Percentiles rank a stretch among this genome's conserved stretches.
phyloP scores from a whole-genome alignment of 2,113 vertebrate genomes.

The Verasper variegatus region DNA sequence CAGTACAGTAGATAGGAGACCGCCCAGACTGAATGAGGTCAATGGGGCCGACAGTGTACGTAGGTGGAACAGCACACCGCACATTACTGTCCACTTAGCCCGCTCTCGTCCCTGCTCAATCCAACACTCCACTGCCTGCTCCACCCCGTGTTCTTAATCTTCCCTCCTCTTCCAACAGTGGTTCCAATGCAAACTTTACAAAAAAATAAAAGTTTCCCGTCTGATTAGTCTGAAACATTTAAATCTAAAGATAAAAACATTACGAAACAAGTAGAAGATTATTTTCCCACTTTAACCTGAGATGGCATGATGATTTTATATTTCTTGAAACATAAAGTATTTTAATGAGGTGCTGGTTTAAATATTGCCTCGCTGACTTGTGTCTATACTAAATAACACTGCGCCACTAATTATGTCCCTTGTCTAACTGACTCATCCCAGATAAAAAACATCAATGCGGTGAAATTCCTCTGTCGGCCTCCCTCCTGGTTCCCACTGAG shows the following conservation, averaged over 20 bases:
- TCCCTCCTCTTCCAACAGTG: background rate
- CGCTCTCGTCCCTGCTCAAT: constrained; percentile 20
- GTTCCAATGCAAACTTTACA: background rate
- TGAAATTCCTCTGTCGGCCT: constrained; percentile 11
- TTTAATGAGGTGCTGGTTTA: constrained; percentile 31
- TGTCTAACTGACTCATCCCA: constrained; percentile 47
- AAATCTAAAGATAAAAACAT: background rate
- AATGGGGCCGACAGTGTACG: constrained; percentile 50
- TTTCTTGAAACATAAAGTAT: constrained; percentile 11
- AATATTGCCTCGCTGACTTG: constrained; percentile 31
- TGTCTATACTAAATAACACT: constrained; percentile 20
- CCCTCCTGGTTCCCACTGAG: constrained; percentile 16
- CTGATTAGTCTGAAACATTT: background rate
- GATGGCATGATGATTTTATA: background rate
- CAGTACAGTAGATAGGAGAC: constrained; percentile 50
- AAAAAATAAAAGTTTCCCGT: background rate
- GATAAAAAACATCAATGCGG: constrained; percentile 57
- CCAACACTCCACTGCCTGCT: background rate
- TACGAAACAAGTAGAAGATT: background rate
- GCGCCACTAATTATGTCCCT: constrained; percentile 26
- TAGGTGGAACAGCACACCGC: constrained; percentile 55
- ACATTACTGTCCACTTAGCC: constrained; percentile 67
- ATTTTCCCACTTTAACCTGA: background rate
- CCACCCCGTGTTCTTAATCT: constrained; percentile 3
- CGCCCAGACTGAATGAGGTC: constrained; percentile 71